These are phyloP conservation scores for Sinohyriopsis cumingii DNA, from an alignment of 2,888 invertebrate species.

Conservation along the genomic window DNA sequence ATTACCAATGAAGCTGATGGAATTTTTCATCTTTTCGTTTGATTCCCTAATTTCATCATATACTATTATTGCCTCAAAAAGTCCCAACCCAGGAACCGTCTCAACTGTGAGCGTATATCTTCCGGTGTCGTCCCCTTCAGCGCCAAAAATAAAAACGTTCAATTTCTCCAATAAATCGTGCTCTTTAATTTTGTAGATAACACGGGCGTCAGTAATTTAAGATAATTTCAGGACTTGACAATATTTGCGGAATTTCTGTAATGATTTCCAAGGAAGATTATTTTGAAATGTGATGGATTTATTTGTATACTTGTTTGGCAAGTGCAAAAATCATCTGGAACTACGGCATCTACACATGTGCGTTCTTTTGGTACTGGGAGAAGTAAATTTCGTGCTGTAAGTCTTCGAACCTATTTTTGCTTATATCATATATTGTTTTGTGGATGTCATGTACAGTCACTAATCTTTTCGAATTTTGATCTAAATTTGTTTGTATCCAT, in stretches of 20 bases:
- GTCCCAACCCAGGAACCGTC: constrained; percentile 80
- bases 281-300: constrained; percentile 75
- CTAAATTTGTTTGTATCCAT: constrained; percentile 79
- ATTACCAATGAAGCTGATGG: constrained; percentile 78
- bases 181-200: too few relatives aligned
- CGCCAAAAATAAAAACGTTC: too few relatives aligned
- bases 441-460: constrained; percentile 89
- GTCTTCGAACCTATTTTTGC: constrained; percentile 17
- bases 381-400: constrained; percentile 79
- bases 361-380: constrained; percentile 80
- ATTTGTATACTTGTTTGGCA: constrained; percentile 82
- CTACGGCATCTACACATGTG: constrained; percentile 84
- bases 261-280: constrained; percentile 76
- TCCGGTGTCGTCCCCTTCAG: constrained; percentile 16
- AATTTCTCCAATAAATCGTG: too few relatives aligned
- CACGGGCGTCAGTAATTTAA: too few relatives aligned
- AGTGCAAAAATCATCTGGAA: constrained; percentile 89
- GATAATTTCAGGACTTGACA: too few relatives aligned
- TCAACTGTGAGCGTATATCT: constrained; percentile 77
- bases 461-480: constrained; percentile 78
- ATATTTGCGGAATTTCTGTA: constrained; percentile 68
- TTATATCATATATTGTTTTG: constrained; percentile 82
- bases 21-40: constrained; percentile 56
- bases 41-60: constrained; percentile 63
- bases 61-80: constrained; percentile 85